These are phyloP conservation scores for Protonemura montana DNA, from an alignment of 2,888 invertebrate genomes.

Conservation along the genomic window DNA sequence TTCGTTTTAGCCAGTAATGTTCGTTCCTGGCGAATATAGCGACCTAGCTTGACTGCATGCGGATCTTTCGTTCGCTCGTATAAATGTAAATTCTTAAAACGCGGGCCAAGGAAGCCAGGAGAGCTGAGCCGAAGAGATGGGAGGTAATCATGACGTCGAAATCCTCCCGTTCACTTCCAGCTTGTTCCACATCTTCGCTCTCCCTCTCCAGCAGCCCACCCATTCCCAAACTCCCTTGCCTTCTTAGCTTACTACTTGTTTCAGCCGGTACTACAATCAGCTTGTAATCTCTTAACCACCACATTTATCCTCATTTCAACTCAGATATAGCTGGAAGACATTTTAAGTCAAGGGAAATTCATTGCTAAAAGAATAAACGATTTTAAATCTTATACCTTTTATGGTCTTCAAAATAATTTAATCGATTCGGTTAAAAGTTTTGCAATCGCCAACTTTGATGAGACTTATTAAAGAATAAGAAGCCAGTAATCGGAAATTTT, in stretches of 20 bases:
- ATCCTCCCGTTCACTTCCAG: slow-evolving; percentile 40
- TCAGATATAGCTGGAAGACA: slow-evolving; percentile 5
- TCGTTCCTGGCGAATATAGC: slow-evolving; percentile 27
- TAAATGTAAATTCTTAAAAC: slow-evolving; percentile 47
- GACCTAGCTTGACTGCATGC: slow-evolving; percentile 43
- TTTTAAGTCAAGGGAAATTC: not conserved
- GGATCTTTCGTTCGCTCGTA: slow-evolving; percentile 45
- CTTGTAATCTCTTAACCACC: slow-evolving; percentile 17
- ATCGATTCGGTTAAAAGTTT: not conserved
- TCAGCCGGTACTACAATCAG: slow-evolving; percentile 23
- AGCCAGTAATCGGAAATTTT: not conserved
- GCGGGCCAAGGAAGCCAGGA: slow-evolving; percentile 43
- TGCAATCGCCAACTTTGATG: not conserved
- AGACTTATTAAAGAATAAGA: not conserved
- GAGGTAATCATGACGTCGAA: slow-evolving; percentile 44
- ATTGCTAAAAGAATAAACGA: slow-evolving; percentile 5
- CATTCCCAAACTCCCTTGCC: not conserved
- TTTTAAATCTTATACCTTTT: not conserved
- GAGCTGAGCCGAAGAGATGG: slow-evolving; percentile 39
- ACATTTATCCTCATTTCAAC: slow-evolving; percentile 12
- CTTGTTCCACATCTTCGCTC: slow-evolving; percentile 25
- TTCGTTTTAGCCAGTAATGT: slow-evolving; percentile 34
- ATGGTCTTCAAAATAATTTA: not conserved
- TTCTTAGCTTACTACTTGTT: slow-evolving; percentile 35
- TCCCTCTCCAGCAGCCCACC: slow-evolving; percentile 8